These are phyloP conservation scores for Tychaedon coryphoeus DNA, from an alignment of 2,113 vertebrate genomes.

Conservation along the genomic window DNA sequence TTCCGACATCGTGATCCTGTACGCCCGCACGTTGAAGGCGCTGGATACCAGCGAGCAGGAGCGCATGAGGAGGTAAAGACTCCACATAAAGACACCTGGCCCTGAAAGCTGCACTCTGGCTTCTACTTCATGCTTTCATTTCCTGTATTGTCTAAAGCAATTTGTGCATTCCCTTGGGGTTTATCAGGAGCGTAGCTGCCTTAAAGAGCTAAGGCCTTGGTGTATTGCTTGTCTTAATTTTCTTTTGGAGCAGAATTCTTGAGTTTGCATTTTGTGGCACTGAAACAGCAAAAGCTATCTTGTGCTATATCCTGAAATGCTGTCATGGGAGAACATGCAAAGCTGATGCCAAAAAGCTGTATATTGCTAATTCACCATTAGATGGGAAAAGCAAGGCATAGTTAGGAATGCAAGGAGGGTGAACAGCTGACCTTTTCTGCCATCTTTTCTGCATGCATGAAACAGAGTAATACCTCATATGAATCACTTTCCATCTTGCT, in stretches of 20 bases:
- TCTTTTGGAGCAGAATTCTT: neutral
- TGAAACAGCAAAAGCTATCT: neutral
- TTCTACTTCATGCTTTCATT: neutral
- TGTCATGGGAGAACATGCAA: neutral
- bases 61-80: conserved; percentile 81
- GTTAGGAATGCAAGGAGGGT: neutral
- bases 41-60: conserved; percentile 91
- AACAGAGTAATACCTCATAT: neutral
- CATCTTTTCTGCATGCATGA: neutral
- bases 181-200: neutral
- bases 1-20: conserved; percentile 89
- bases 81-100: fast-evolving
- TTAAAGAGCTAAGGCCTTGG: neutral
- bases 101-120: neutral
- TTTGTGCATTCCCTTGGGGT: neutral
- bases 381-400: neutral
- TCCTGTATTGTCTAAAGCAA: neutral
- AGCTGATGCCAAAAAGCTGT: neutral
- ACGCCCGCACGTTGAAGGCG: conserved; percentile 84
- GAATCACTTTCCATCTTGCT: conserved; percentile 25
- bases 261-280: neutral
- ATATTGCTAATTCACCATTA: conserved; percentile 1
- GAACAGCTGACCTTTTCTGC: conserved; percentile 39
- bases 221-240: fast-evolving
- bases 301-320: neutral